Evolutionary conservation across 1,140 invertebrate species (phyloP).

Genomic region (Drosophila sulfurigaster): DNA sequence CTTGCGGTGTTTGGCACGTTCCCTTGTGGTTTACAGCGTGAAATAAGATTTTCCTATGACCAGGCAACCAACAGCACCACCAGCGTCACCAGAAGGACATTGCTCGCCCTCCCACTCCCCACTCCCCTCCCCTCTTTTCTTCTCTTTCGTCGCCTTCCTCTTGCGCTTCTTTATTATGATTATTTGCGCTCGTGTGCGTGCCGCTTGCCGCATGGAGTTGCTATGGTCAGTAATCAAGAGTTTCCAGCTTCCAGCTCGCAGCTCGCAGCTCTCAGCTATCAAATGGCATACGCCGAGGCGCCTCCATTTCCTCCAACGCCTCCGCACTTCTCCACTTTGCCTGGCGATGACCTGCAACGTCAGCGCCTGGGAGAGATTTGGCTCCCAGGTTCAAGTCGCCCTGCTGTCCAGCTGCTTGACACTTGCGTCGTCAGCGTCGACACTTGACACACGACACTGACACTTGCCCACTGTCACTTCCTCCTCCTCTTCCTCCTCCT

Average conservation of each 20-base stretch:
- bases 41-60: conserved; percentile 78
- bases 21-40: conserved; percentile 81
- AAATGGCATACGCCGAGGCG: conserved; percentile 13
- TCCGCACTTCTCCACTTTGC: background rate
- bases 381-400: conserved; percentile 37
- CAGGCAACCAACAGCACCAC: conserved; percentile 1
- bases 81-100: conserved; percentile 2
- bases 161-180: conserved; percentile 74
- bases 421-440: conserved; percentile 73
- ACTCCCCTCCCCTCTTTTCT: background rate
- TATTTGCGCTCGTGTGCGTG: conserved; percentile 80
- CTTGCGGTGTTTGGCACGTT: conserved; percentile 81
- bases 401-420: conserved; percentile 60
- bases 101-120: background rate
- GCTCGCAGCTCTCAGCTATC: background rate
- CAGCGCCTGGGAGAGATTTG: conserved; percentile 53
- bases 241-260: background rate
- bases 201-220: conserved; percentile 56
- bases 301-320: background rate
- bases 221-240: conserved; percentile 59
- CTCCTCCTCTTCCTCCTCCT: background rate
- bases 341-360: conserved; percentile 63
- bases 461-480: conserved; percentile 9
- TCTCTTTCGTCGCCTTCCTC: conserved; percentile 1
- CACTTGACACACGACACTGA: conserved; percentile 76